Percentiles rank a stretch among this genome's conserved stretches.
phyloP scores from a whole-genome alignment of 2,888 invertebrate species.

The Ferdinandea cuprea region DNA sequence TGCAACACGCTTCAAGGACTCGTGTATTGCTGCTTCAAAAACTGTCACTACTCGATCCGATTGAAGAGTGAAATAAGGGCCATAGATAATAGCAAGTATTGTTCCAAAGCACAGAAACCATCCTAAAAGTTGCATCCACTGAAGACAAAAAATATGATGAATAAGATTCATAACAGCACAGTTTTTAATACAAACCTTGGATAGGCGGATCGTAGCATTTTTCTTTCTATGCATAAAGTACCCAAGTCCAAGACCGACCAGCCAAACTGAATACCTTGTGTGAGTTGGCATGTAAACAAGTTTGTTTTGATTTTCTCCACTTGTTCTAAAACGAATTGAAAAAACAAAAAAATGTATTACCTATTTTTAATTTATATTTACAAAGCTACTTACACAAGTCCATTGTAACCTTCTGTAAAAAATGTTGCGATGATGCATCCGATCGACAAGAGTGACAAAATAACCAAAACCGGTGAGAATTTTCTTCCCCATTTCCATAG shows the following conservation, averaged over 20 bases:
- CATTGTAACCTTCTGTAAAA: constrained; percentile 78
- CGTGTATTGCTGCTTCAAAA: constrained; percentile 80
- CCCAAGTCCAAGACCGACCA: constrained; percentile 81
- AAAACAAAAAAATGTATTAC: no score
- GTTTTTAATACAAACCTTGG: not conserved
- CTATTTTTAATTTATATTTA: no score
- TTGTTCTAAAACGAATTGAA: no score
- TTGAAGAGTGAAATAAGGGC: constrained; percentile 79
- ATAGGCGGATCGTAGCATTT: constrained; percentile 39
- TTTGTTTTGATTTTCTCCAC: no score
- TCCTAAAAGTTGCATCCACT: constrained; percentile 77
- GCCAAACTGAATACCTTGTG: constrained; percentile 81
- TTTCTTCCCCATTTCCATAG: constrained; percentile 83
- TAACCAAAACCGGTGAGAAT: constrained; percentile 77
- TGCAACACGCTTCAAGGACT: constrained; percentile 79
- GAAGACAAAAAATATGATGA: not conserved
- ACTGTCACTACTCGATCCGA: constrained; percentile 77
- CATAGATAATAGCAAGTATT: constrained; percentile 80
- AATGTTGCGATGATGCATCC: constrained; percentile 79
- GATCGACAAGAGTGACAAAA: constrained; percentile 79
- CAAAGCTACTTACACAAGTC: no score
- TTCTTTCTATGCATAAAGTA: constrained; percentile 80
- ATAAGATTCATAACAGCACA: not conserved
- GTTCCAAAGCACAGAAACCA: constrained; percentile 79
- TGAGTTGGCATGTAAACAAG: constrained; percentile 81